Conservation (phyloP, 2,888 invertebrate genomes). For the Leucania comma region DNA sequence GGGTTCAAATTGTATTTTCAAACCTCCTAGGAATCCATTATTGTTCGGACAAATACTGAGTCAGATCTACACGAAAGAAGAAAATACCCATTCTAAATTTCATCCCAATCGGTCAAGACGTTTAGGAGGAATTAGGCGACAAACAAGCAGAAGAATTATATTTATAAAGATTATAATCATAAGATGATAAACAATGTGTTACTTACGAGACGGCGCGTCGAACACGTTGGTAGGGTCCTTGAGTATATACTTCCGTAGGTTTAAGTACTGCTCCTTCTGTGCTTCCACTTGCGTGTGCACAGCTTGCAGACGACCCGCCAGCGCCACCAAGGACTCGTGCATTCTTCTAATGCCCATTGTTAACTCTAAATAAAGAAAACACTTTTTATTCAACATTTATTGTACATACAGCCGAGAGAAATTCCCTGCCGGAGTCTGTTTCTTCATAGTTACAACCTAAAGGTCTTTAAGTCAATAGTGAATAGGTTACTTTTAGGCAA, state of each 20-base stretch:
- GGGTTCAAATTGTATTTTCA: too few relatives aligned
- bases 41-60: too few relatives aligned
- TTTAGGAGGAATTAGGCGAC: too few relatives aligned
- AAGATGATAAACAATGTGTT: neutral
- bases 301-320: conserved; percentile 96
- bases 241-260: conserved; percentile 94
- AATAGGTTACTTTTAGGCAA: too few relatives aligned
- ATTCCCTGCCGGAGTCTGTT: neutral
- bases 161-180: too few relatives aligned
- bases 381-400: neutral
- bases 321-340: conserved; percentile 96
- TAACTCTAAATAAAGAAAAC: conserved; percentile 90
- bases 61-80: too few relatives aligned
- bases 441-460: neutral
- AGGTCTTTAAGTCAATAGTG: neutral
- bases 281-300: conserved; percentile 94
- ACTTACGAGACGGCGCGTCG: conserved; percentile 81
- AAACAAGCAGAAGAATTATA: too few relatives aligned
- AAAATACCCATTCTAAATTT: too few relatives aligned
- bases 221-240: conserved; percentile 95
- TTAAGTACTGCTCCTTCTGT: conserved; percentile 96
- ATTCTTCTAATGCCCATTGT: conserved; percentile 95
- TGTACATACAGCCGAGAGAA: neutral
- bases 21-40: too few relatives aligned
- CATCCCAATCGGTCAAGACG: too few relatives aligned